Evolutionary conservation across 2,797 vertebrate genomes (phyloP).

Genomic region (Falco berigora): DNA sequence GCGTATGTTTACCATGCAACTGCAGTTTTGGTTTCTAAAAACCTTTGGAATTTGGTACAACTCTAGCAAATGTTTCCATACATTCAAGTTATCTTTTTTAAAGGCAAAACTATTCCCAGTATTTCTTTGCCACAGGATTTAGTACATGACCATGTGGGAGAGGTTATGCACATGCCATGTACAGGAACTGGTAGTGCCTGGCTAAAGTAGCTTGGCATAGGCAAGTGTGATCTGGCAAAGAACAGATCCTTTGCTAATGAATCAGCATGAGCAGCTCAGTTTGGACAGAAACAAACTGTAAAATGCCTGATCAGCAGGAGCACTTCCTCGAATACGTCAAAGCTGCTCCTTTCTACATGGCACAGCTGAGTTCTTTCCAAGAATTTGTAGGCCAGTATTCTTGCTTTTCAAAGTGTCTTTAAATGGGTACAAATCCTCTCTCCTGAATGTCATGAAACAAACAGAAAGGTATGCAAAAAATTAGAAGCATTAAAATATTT

Average conservation of each 20-base stretch:
- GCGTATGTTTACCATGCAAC: neutral
- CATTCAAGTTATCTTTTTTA: neutral
- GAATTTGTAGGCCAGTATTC: neutral
- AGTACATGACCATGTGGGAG: rapidly evolving
- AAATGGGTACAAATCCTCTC: neutral
- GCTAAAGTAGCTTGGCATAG: neutral
- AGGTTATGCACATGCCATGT: neutral
- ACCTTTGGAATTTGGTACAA: neutral
- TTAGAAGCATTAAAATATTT: neutral
- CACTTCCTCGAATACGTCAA: slow-evolving; percentile 43
- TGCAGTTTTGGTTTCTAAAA: neutral
- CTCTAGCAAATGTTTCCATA: neutral
- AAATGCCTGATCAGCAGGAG: slow-evolving; percentile 42
- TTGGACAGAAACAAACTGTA: slow-evolving; percentile 38
- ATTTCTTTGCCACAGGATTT: neutral
- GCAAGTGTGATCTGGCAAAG: neutral
- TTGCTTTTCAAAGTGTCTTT: neutral
- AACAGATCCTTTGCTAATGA: neutral
- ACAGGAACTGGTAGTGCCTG: neutral
- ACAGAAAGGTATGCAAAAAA: neutral
- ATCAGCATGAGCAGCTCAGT: neutral
- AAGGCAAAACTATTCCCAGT: neutral
- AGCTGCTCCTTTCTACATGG: slow-evolving; percentile 21
- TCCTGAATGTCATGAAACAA: neutral
- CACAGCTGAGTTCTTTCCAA: slow-evolving; percentile 32